Evolutionary conservation across 2,888 invertebrate genomes (phyloP), one percentile per base, ranked within the genome.

Genomic region (Spisula solida): DNA sequence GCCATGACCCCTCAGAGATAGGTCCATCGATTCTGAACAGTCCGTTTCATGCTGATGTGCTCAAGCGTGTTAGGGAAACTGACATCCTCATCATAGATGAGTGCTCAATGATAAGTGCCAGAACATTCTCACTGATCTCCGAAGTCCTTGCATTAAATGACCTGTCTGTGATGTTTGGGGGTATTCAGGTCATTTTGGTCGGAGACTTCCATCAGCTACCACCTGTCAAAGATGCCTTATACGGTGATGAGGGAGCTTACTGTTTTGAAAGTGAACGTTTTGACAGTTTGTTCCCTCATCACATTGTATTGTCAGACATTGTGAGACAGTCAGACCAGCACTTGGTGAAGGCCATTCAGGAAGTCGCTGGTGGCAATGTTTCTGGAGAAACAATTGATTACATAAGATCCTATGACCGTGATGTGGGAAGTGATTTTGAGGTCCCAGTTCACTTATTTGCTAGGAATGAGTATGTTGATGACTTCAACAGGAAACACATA

Each of bases 61-160:
- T 83, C 6, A 4, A 83, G 2, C 60, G 41, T 41, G 41, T 41
- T 41, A 66, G 47, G 31, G 20, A 56, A 29, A 34, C 82, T 60
- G 83, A 83, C 34, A 56, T 66, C 12, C 41, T 83, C 16, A 66
- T 83, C 41, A 29, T 83, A 20, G 83, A 83, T 34, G 83, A 83
- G 25, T 66, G 60, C 25, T 83, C 83, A 10, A 83, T 83, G 83
- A n/a, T 83, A 31, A 83, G 83, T 34, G 12, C 20, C 31, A 16
- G 70, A 66, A 60, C 78, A 25, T 18, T 75, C 8, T 4, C 14
- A 5, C 29, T 25, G 6, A 25, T 75, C 4, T 12, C 75, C 14
- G 75, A 75, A 18, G 75, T 75, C 10, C 18, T 75, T 16, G 29
- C 75, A 20, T 18, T 75, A 31, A 75, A 75, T 34, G 29, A 75